phyloP scores from a whole-genome alignment of 2,113 vertebrate genomes.

The Zosterops borbonicus region DNA sequence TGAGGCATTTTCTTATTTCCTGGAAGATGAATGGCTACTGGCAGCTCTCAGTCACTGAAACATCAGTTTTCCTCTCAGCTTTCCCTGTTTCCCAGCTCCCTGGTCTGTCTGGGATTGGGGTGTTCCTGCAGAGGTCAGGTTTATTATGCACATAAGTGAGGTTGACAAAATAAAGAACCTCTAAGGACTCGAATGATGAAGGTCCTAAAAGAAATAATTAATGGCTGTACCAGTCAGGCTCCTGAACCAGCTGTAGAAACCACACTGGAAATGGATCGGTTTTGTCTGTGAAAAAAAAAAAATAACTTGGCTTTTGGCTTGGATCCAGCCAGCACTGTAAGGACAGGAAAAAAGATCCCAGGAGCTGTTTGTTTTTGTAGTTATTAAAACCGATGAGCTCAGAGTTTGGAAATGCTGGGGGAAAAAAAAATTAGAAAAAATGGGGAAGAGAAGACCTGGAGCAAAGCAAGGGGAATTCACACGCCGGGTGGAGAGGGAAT shows the following conservation, averaged over 20 bases:
- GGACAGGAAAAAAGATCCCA: neutral
- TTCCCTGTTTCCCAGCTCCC: neutral
- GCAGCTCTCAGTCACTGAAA: neutral
- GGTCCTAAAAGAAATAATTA: neutral
- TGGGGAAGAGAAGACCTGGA: neutral
- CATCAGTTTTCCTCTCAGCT: neutral
- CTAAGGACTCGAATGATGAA: neutral
- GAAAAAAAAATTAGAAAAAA: neutral
- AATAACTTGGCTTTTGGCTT: neutral
- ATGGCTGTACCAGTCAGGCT: neutral
- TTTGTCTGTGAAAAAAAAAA: neutral
- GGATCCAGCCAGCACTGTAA: neutral
- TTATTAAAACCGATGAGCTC: constrained; percentile 36
- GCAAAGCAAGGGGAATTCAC: neutral
- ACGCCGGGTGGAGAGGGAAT: neutral
- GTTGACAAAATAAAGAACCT: neutral
- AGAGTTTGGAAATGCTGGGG: neutral
- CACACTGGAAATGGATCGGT: neutral
- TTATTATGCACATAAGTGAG: neutral
- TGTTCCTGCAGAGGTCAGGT: neutral
- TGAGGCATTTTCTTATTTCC: neutral
- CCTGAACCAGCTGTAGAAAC: neutral
- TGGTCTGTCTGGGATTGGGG: neutral
- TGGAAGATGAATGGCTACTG: neutral
- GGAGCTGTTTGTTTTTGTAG: constrained; percentile 24